A percentile compares a stretch with the other conserved stretches of the same genome.
These are phyloP conservation scores for Samia ricini DNA, from an alignment of 1,140 invertebrate species.

Conservation along the genomic window DNA sequence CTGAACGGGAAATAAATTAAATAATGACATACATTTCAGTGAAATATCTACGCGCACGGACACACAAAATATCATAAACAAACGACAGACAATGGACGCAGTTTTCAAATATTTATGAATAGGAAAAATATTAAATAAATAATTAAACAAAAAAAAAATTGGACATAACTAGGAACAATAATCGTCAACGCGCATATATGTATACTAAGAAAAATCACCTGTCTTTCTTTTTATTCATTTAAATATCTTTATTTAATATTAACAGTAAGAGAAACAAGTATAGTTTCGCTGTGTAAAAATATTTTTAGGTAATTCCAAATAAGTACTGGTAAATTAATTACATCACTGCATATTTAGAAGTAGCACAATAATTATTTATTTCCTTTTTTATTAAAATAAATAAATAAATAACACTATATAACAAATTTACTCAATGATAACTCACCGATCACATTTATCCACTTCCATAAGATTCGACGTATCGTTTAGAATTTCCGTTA, in stretches of 20 bases:
- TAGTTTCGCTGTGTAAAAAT: conserved; percentile 22
- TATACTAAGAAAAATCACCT: conserved; percentile 10
- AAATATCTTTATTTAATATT: not conserved
- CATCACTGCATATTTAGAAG: conserved; percentile 4
- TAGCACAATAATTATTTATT: too few relatives aligned
- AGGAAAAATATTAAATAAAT: not conserved
- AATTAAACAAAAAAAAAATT: not conserved
- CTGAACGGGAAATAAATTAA: too few relatives aligned
- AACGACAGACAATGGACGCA: not conserved
- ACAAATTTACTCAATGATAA: conserved; percentile 20
- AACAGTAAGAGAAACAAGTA: conserved; percentile 15
- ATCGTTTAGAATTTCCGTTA: conserved; percentile 58
- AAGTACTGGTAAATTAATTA: conserved; percentile 40
- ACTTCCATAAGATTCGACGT: conserved; percentile 57
- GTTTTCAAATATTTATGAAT: not conserved
- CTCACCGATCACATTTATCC: conserved; percentile 6
- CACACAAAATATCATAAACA: not conserved
- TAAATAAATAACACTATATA: conserved; percentile 45
- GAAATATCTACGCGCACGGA: not conserved
- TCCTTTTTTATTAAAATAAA: conserved; percentile 1
- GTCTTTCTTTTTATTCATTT: not conserved
- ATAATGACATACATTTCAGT: not conserved
- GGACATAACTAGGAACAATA: conserved; percentile 1
- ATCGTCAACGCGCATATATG: not conserved
- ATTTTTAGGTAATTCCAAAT: conserved; percentile 32